Evolutionary conservation across 2,113 vertebrate species (phyloP).

Genomic region (Corythoichthys intestinalis): DNA sequence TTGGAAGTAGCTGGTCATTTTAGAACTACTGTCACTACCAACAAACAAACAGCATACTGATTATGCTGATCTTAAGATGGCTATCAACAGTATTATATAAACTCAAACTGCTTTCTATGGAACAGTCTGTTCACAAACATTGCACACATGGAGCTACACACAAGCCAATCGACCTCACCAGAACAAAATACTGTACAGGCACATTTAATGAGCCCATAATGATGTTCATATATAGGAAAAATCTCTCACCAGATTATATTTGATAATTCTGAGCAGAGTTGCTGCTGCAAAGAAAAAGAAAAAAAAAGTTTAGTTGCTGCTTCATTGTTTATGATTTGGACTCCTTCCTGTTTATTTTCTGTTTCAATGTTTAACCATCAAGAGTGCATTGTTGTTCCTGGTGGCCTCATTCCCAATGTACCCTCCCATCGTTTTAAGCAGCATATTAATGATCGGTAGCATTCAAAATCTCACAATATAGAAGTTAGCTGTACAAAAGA

Average conservation of each 20-base stretch:
- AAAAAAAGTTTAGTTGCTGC: neutral
- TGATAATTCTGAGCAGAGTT: neutral
- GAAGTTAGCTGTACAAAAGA: neutral
- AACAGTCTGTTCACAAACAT: neutral
- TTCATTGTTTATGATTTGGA: neutral
- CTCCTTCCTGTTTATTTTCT: constrained; percentile 2
- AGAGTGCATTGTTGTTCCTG: neutral
- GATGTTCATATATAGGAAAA: constrained; percentile 29
- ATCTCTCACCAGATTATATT: neutral
- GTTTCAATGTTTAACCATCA: neutral
- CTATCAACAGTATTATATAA: neutral
- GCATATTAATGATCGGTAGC: neutral
- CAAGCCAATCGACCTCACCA: constrained; percentile 1
- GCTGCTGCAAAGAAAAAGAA: neutral
- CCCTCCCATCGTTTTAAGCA: neutral
- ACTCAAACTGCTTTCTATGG: neutral
- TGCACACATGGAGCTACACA: neutral
- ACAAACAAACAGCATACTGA: neutral
- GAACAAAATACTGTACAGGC: constrained; percentile 5
- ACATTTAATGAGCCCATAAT: constrained; percentile 32
- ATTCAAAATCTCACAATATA: neutral
- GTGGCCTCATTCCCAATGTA: neutral
- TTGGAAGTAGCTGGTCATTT: constrained; percentile 20
- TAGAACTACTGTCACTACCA: too few relatives aligned
- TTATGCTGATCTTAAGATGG: neutral